Evolutionary conservation across 2,888 invertebrate species (phyloP).

Genomic region (Drosophila nigricruria): DNA sequence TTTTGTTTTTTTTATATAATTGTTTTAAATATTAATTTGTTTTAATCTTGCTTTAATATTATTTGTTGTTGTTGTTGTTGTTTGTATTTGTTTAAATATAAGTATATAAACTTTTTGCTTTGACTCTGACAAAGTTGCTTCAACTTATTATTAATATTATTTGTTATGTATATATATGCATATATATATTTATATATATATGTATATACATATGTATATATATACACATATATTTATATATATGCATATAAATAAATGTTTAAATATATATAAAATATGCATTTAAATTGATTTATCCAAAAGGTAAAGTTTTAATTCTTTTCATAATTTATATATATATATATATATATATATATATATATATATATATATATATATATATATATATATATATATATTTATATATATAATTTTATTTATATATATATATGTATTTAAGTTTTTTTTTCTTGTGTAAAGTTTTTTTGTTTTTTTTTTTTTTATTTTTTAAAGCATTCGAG

Average conservation of each 20-base stretch:
- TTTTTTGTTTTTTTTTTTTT: conserved; percentile 16
- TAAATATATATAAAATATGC: conserved; percentile 79
- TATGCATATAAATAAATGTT: conserved; percentile 75
- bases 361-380: conserved; percentile 10
- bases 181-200: conserved; percentile 25
- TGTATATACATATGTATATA: conserved; percentile 62
- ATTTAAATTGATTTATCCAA: conserved; percentile 81
- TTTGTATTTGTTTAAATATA: conserved; percentile 62
- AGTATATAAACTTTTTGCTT: conserved; percentile 76
- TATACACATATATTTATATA: conserved; percentile 77
- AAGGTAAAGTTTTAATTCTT: conserved; percentile 80
- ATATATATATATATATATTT: conserved; percentile 43
- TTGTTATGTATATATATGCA: conserved; percentile 11
- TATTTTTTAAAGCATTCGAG: conserved; percentile 74
- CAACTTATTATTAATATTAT: conserved; percentile 63
- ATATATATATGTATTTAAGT: conserved; percentile 51
- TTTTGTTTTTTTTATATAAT: conserved; percentile 44
- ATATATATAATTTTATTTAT: conserved; percentile 39
- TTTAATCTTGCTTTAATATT: conserved; percentile 72
- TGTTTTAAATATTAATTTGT: conserved; percentile 63
- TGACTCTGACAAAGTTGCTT: conserved; percentile 72
- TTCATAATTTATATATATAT: conserved; percentile 51
- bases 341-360: conserved; percentile 44
- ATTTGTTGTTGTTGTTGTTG: conserved; percentile 53
- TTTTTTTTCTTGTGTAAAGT: conserved; percentile 72